Conservation (phyloP, 1,140 invertebrate species). For the Caenorhabditis latens region DNA sequence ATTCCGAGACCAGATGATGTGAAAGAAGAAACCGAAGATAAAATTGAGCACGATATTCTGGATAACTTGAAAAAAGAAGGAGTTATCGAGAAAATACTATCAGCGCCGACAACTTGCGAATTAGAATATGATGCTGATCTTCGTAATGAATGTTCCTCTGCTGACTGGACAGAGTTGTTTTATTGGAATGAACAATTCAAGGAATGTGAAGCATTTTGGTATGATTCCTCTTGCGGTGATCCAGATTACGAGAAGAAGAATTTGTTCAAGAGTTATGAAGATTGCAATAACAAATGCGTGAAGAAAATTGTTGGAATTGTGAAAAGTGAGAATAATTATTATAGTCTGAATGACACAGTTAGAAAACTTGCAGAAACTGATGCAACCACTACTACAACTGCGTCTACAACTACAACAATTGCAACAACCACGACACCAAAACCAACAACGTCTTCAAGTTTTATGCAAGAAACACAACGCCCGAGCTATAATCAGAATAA, state of each 20-base stretch:
- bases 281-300: slow-evolving; percentile 28
- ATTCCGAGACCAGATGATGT: not conserved
- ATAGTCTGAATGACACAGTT: not conserved
- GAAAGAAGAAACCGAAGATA: not conserved
- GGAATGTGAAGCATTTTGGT: slow-evolving; percentile 56
- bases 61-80: slow-evolving; percentile 17
- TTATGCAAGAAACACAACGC: not conserved
- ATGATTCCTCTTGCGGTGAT: slow-evolving; percentile 41
- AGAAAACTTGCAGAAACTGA: not conserved
- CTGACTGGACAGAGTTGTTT: slow-evolving; percentile 34
- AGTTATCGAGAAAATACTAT: not conserved
- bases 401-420: not conserved
- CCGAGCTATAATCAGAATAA: not conserved
- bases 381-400: not conserved
- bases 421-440: not conserved
- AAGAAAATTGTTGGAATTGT: not conserved
- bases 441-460: not conserved
- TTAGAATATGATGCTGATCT: slow-evolving; percentile 39
- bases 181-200: slow-evolving; percentile 45
- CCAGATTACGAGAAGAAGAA: slow-evolving; percentile 18
- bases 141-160: slow-evolving; percentile 33
- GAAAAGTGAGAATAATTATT: not conserved
- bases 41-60: not conserved
- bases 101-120: slow-evolving; percentile 9
- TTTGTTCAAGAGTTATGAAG: slow-evolving; percentile 40